These are phyloP conservation scores for Nomada lathburiana DNA, from an alignment of 2,888 invertebrate genomes.

Conservation along the genomic window DNA sequence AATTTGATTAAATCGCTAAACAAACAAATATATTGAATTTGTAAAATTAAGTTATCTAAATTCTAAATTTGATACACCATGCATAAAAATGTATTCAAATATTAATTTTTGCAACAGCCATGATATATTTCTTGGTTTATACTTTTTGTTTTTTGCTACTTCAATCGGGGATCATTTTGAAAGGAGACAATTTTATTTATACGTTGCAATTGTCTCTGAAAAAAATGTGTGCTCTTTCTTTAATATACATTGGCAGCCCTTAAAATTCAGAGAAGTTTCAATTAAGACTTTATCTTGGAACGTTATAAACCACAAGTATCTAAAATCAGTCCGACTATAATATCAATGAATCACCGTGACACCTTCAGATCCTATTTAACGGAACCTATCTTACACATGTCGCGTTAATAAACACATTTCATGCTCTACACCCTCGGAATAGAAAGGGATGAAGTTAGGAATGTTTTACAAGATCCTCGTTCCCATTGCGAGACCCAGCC, in stretches of 20 bases:
- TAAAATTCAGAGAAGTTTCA: background rate
- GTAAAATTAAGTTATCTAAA: too few species aligned
- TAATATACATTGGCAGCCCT: background rate
- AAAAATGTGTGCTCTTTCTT: background rate
- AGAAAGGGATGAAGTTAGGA: background rate
- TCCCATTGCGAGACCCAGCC: constrained; percentile 36
- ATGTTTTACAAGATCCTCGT: constrained; percentile 27
- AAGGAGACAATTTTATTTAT: too few species aligned
- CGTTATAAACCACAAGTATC: background rate
- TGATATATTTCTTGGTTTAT: too few species aligned
- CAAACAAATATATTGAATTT: too few species aligned
- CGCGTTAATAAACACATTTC: constrained; percentile 41
- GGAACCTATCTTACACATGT: background rate
- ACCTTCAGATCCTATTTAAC: background rate
- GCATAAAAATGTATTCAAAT: too few species aligned
- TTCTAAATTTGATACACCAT: too few species aligned
- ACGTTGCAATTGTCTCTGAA: background rate
- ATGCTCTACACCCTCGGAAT: background rate
- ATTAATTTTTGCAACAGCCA: too few species aligned
- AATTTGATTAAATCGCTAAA: too few species aligned
- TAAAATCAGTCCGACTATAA: background rate
- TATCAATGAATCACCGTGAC: background rate
- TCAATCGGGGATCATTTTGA: too few species aligned
- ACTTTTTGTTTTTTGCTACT: too few species aligned
- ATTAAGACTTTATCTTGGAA: background rate